Percentiles rank a stretch among this genome's conserved stretches.
Conservation (phyloP, 2,888 invertebrate genomes). For the Epinotia bilunana region DNA sequence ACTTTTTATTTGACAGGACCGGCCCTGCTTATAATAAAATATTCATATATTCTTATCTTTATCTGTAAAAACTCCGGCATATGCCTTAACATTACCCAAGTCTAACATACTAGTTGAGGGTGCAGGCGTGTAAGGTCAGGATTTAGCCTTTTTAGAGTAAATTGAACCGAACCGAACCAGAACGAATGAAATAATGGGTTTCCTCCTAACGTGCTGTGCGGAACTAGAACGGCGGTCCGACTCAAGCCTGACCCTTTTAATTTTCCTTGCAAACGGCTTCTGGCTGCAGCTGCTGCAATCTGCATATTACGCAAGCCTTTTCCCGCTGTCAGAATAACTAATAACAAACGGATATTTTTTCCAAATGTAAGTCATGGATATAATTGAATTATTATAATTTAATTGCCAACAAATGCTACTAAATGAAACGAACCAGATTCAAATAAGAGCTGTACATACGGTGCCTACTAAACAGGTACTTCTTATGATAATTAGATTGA, state of each 20-base stretch:
- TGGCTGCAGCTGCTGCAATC: slow-evolving; percentile 19
- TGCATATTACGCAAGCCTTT: slow-evolving; percentile 17
- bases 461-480: no score
- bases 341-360: no score
- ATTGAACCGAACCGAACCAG: background rate
- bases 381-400: no score
- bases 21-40: no score
- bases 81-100: background rate
- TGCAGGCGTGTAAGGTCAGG: background rate
- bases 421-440: no score
- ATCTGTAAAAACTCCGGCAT: no score
- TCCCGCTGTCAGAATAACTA: background rate
- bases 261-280: slow-evolving; percentile 13
- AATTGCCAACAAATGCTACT: no score
- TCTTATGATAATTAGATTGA: no score
- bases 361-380: no score
- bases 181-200: background rate
- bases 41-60: no score
- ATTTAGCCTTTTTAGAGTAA: background rate
- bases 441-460: no score
- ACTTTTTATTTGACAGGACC: no score
- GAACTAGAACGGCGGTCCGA: background rate
- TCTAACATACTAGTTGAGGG: background rate
- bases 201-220: background rate
- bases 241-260: slow-evolving; percentile 13